Evolutionary conservation across 2,888 invertebrate genomes (phyloP).

Genomic region (Anthrax anthrax): DNA sequence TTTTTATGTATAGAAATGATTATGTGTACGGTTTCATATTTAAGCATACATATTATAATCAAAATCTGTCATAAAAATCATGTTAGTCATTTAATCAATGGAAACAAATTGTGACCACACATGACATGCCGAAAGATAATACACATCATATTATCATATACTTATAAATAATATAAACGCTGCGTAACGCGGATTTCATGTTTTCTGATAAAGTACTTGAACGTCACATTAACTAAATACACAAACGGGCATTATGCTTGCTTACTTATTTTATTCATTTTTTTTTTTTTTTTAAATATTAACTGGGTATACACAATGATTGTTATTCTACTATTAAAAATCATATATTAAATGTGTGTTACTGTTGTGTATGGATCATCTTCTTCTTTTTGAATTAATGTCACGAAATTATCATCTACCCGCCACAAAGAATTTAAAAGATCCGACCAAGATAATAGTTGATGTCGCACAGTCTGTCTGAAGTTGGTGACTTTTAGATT

Average conservation of each 20-base stretch:
- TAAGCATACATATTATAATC: not conserved
- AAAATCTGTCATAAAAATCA: not conserved
- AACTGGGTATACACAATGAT: too few species aligned
- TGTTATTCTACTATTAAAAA: too few species aligned
- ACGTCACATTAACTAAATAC: slow-evolving; percentile 7
- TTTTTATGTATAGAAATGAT: too few species aligned
- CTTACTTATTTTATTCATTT: not conserved
- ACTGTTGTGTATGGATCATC: too few species aligned
- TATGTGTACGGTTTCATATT: too few species aligned
- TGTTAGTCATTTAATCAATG: not conserved
- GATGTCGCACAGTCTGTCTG: not conserved
- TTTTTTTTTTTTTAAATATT: not conserved
- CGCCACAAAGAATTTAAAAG: slow-evolving; percentile 11
- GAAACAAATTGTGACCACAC: not conserved
- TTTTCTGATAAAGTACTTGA: slow-evolving; percentile 9
- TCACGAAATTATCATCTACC: slow-evolving; percentile 23
- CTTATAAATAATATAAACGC: too few species aligned
- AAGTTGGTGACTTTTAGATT: not conserved
- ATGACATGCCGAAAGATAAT: not conserved
- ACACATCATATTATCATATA: too few species aligned
- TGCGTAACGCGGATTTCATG: slow-evolving; percentile 10
- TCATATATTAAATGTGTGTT: too few species aligned
- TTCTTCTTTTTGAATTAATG: slow-evolving; percentile 15
- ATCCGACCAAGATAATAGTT: not conserved
- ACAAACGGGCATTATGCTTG: not conserved